Conservation (phyloP, 2,888 invertebrate genomes). For the Thysanoteuthis rhombus region DNA sequence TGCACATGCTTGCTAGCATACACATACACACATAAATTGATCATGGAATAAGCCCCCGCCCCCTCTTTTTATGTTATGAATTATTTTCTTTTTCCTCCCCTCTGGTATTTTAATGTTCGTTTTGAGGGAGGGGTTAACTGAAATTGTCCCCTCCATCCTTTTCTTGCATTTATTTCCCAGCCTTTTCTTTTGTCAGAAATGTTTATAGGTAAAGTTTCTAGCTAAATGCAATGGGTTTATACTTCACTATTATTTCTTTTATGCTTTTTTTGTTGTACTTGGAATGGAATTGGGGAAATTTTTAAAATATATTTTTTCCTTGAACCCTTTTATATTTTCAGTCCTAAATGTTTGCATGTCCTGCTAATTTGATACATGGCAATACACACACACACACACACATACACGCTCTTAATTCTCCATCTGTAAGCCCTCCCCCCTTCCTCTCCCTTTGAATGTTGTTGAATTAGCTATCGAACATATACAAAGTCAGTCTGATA, state of each 20-base stretch:
- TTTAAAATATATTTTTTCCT: not conserved
- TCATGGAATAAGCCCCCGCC: not conserved
- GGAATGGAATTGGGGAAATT: not conserved
- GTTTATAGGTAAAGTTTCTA: not conserved
- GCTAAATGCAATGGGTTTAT: not conserved
- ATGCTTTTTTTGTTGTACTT: not conserved
- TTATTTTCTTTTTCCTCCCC: not conserved
- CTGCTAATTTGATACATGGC: not conserved
- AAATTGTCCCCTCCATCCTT: not conserved
- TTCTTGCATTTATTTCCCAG: not conserved
- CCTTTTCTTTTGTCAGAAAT: not conserved
- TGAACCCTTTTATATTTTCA: not conserved
- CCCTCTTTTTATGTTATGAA: not conserved
- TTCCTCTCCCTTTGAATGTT: not conserved
- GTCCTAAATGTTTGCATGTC: slow-evolving; percentile 12
- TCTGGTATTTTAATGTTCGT: not conserved
- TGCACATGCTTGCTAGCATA: not conserved
- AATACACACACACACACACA: not conserved
- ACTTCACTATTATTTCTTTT: not conserved
- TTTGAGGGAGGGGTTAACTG: not conserved
- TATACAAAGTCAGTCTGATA: not conserved
- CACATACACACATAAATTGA: not conserved
- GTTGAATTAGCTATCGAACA: not conserved
- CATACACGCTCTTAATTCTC: not conserved
- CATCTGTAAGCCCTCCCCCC: not conserved